Evolutionary conservation across 2,888 invertebrate species (phyloP), one percentile per base, ranked within the genome.

Genomic region (Nemoura dubitans): DNA sequence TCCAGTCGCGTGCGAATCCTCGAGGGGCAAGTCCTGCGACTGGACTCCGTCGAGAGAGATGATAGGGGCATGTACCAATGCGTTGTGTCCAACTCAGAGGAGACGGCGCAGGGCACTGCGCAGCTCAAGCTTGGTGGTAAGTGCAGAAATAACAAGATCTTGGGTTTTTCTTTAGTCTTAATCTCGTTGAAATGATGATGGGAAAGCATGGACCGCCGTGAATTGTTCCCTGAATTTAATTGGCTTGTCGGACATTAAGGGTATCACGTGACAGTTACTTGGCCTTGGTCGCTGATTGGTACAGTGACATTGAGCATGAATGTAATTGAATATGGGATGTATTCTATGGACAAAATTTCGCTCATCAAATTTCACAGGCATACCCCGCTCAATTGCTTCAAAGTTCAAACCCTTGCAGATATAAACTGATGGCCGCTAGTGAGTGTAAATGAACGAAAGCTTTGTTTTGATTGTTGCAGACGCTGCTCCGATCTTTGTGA

Each of bases 31-130:
- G 86, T 86, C 3, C 88, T 92, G 83, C 89, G 89, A 29, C 90
- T 92, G 2, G 88, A 88, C 2, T 88, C 89, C 10, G 91, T 92
- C 2, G 89, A 89, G 16, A 86, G 89, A 76, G 89, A 89, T 27
- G 89, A 89, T 85, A 88, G 89, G 85, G 89, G 89, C 16, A 89
- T 89, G 87, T 89, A 89, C 83, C 89, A 89, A 85, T 90, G 90
- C 84, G 77, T 89, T n/a, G 90, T 88, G 26, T 88, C 88, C 28
- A 89, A 89, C 86, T 89, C 89, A 80, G 88, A 89, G 14, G 89
- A 89, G 83, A 89, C 89, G 25, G 89, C 88, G 7, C 90, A 90
- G 86, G 89, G 89, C 42, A 88, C 89, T 7, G 89, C 89, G 77
- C 89, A 89, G 85, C 89, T 90, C 6, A 87, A 89, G 84, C 89